phyloP scores from a whole-genome alignment of 1,140 invertebrate genomes.

The Ceratina australensis region DNA sequence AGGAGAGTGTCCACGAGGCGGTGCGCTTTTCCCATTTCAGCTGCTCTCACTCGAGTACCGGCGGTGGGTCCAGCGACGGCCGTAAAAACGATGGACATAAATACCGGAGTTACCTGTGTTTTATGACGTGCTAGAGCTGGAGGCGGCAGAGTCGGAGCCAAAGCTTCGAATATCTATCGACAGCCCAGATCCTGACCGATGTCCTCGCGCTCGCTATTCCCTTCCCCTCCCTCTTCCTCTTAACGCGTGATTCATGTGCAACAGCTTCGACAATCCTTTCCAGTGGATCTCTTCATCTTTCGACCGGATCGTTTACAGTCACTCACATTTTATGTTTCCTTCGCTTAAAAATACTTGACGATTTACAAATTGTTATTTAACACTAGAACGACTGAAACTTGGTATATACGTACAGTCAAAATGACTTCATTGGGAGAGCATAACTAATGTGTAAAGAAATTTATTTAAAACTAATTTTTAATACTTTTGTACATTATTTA shows the following conservation, averaged over 20 bases:
- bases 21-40: conserved; percentile 31
- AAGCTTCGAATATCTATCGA: conserved; percentile 68
- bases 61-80: conserved; percentile 46
- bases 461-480: no score
- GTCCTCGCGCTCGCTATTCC: conserved; percentile 60
- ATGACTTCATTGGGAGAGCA: no score
- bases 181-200: conserved; percentile 77
- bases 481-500: no score
- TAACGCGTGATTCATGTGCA: not conserved
- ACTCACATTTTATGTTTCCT: no score
- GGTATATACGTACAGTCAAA: no score
- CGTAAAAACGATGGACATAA: conserved; percentile 73
- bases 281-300: no score
- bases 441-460: no score
- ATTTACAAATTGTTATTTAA: no score
- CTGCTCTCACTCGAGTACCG: conserved; percentile 19
- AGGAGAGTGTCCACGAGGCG: conserved; percentile 65
- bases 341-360: no score
- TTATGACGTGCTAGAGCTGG: conserved; percentile 72
- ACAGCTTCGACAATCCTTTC: no score
- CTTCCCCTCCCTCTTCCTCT: conserved; percentile 23
- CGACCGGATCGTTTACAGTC: no score
- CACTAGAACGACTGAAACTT: no score
- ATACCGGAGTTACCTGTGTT: conserved; percentile 79
- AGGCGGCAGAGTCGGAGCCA: conserved; percentile 66